Evolutionary conservation across 1,140 invertebrate species (phyloP), one percentile per base, ranked within the genome.

Genomic region (Diorhabda elongata): DNA sequence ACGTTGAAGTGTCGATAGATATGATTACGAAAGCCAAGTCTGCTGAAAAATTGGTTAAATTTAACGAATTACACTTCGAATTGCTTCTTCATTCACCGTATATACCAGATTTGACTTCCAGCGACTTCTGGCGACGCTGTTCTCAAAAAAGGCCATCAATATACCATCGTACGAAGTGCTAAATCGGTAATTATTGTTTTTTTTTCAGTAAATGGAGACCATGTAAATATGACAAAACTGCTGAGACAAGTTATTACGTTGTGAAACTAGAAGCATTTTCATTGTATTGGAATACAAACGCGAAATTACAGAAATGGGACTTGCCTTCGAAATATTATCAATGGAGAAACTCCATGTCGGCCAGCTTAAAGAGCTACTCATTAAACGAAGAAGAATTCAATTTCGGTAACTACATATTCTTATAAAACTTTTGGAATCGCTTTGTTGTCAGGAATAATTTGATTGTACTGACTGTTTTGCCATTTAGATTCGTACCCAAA

Each of bases 191-290:
- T 52, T 52, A 6, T 52, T 52, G n/a, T 52, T 52, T 47, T 71
- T n/a, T 61, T 78, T 78, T 68, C 61, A 91, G 89, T 74, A 92
- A 92, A 85, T 94, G 93, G 92, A 92, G 93, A 76, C 89, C 90
- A 11, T 85, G 85, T 57, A 86, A 89, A 42, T 87, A 87, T 11
- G 84, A 89, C 52, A 82, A 83, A 52, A 84, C 84, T 66, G 85
- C 88, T 1, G 85, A 87, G 6, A 88, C 89, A 2, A 85, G 91
- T 9, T 92, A 92, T 77, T 92, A 95, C 81, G 82, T 94, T 74
- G 84, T 93, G 75, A 88, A 90, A 72, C 81, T 93, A 52, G 89
- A 93, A 71, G 91, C 91, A 3, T 81, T 93, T 2, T 92, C 90
- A 0, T 75, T 90, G 2, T 94, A 94, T 77, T 90, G 91, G 86